Evolutionary conservation across 2,888 invertebrate genomes (phyloP), one percentile per base, ranked within the genome.

Genomic region (Tiliacea citrago): DNA sequence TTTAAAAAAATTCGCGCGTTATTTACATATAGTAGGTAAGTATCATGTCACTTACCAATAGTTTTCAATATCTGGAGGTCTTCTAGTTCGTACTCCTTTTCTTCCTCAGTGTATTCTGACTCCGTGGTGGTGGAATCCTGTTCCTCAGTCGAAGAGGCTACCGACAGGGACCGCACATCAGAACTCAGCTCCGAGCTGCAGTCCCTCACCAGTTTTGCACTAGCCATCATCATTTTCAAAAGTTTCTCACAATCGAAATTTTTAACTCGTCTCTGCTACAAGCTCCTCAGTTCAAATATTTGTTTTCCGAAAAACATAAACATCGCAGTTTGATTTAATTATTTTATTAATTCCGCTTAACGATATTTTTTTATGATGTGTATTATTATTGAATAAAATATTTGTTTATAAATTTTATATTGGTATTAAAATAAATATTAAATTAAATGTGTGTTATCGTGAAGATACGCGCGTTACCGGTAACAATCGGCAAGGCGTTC

Each of bases 21-120:
- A 35, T 35, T 55, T 47, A 2, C 7, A 39, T 57, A 58, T 49
- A 60, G 3, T 29, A 45, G 12, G 8, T 24, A 35, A 18, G n/a
- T 53, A n/a, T 57, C 1, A n/a, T 61, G 45, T 47, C 21, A 97
- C 98, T 98, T 92, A 98, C 98, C 98, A 81, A 98, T 98, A 77
- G 98, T 98, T 96, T 98, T 98, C 88, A 98, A 97, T 88, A 98
- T 98, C 93, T 98, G 98, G 90, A 98, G 97, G 92, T 98, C 98
- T 85, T 98, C 98, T 87, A 98, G 94, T 90, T 97, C 97, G 90
- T 97, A 97, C 89, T 97, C 97, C 86, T 97, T 97, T 86, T 97
- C 97, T 85, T 97, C 97, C 82, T 97, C 97, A 1, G 97, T 97
- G 90, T 95, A 97, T 72, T 97, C 97, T 0, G 97, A 97, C 81